Conservation (phyloP, 30 jellyfish, hydroid and myxozoan genomes). For the Rhopilema esculentum region DNA sequence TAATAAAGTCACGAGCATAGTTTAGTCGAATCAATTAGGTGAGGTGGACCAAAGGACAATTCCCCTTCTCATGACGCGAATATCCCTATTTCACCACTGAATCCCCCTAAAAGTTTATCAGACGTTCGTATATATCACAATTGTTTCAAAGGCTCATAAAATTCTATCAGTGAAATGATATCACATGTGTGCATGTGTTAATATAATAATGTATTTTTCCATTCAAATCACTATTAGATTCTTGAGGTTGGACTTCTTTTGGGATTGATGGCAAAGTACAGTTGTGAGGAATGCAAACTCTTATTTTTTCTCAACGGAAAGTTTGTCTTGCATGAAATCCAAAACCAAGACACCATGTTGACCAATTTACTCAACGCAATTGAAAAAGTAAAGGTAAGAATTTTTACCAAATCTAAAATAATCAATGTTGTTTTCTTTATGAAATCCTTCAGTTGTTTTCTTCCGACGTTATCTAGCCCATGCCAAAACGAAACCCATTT, state of each 20-base stretch:
- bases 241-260: slow-evolving; percentile 68
- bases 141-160: no score
- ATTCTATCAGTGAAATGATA: no score
- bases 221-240: neutral
- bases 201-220: neutral
- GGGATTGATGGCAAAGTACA: slow-evolving; percentile 89
- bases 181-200: neutral
- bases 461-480: no score
- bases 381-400: slow-evolving; percentile 28
- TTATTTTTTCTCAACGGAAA: slow-evolving; percentile 37
- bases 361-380: slow-evolving; percentile 56
- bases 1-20: neutral
- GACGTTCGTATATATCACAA: no score
- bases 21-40: no score
- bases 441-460: neutral
- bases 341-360: slow-evolving; percentile 71
- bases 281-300: slow-evolving; percentile 86
- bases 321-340: slow-evolving; percentile 40
- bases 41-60: no score
- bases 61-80: no score
- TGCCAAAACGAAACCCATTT: no score
- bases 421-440: neutral
- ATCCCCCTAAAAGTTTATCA: no score
- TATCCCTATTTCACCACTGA: no score
- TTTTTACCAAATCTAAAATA: neutral